Evolutionary conservation across 2,113 vertebrate species (phyloP), one percentile per base, ranked within the genome.

Genomic region (Ancistrus triradiatus): DNA sequence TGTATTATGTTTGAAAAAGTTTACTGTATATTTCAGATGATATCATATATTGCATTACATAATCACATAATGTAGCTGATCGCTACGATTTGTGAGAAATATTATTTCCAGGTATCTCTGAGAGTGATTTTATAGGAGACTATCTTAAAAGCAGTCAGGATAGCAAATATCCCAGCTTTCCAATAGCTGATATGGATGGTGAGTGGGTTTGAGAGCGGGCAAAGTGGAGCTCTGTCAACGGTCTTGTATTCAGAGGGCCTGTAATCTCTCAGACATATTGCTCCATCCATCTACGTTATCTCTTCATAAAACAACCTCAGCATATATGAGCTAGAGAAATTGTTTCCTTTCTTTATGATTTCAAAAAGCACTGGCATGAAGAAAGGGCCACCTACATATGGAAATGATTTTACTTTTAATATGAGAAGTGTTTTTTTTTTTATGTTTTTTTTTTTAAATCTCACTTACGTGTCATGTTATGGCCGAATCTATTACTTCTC

Each of bases 271-370:
- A 48, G 52, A 71, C 70, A 74, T 74, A 76, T 69, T 73, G 48
- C 62, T 72, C 66, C 71, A 78, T 76, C 71, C 71, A 74, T 74
- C 74, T 72, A 56, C 56, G 74, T 74, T 76, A 74, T 72, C 69
- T 74, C 59, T 69, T 53, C 68, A 60, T 70, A 70, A 63, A 57
- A 72, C 66, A 53, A 22, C 33, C 28, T 35, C 47, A 73, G 66
- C 6, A 43, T 74, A 73, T 59, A 69, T 60, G 64, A 64, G 35
- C 49, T 43, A 15, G 60, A 64, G 49, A 72, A 75, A 68, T 75
- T 65, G 69, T 75, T 75, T 61, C 69, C 53, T 68, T 65, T 31
- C 56, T 61, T 68, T 75, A 33, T 56, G 49, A 61, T 72, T 75
- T 68, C 57, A 59, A 51, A 47, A 70, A 52, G 37, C 43, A 62